Evolutionary conservation across 2,113 vertebrate genomes (phyloP).

Genomic region (Meriones unguiculatus): DNA sequence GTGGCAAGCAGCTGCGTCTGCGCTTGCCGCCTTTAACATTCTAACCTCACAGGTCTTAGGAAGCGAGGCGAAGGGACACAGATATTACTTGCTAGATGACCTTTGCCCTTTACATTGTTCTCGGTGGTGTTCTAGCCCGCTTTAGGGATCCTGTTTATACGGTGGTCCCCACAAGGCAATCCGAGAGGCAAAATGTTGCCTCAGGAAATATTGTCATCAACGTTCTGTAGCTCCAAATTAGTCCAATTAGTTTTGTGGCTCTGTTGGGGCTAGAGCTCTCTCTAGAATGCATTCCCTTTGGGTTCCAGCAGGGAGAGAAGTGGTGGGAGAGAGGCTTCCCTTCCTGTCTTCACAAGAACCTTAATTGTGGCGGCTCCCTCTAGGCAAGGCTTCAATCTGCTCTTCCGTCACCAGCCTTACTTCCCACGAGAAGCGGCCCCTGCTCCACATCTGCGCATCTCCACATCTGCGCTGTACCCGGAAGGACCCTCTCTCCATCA

Average conservation of each 20-base stretch:
- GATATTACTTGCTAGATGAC: neutral
- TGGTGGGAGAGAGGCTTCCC: neutral
- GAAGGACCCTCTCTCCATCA: neutral
- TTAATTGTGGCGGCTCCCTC: neutral
- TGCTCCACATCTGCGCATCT: neutral
- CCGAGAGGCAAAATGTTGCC: neutral
- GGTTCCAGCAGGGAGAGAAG: neutral
- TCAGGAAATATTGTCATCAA: neutral
- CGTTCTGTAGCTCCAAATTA: neutral
- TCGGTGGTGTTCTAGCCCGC: neutral
- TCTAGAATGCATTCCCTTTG: neutral
- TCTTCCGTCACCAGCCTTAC: neutral
- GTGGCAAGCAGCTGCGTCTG: neutral
- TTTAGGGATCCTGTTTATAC: neutral
- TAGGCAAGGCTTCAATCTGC: neutral
- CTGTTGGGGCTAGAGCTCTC: neutral
- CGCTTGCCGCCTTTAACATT: no score
- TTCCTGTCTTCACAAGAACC: neutral
- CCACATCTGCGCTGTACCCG: neutral
- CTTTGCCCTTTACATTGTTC: neutral
- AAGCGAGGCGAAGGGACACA: neutral
- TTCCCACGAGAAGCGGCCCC: neutral
- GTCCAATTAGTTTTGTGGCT: neutral
- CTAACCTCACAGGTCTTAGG: neutral
- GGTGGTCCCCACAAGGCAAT: neutral